phyloP scores from a whole-genome alignment of 2,113 vertebrate species.

The Porphyrio hochstetteri region DNA sequence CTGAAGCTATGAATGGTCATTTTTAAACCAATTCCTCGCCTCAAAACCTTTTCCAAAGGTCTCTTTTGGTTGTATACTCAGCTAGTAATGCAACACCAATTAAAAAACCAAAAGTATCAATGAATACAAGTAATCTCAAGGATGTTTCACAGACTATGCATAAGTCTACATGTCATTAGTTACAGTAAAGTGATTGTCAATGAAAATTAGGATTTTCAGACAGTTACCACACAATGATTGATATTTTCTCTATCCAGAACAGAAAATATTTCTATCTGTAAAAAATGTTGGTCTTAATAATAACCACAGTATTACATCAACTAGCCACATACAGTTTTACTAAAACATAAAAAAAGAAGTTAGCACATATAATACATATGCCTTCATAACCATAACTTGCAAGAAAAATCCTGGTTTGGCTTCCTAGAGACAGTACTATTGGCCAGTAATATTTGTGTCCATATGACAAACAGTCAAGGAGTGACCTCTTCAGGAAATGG shows the following conservation, averaged over 20 bases:
- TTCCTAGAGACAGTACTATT: not conserved
- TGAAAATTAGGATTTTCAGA: not conserved
- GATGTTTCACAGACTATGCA: not conserved
- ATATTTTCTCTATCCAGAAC: not conserved
- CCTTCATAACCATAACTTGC: not conserved
- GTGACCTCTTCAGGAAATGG: constrained; percentile 45
- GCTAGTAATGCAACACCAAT: not conserved
- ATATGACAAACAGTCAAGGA: not conserved
- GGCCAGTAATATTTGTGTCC: not conserved
- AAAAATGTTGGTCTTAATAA: not conserved
- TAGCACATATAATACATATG: not conserved
- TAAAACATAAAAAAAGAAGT: not conserved
- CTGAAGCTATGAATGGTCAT: not conserved
- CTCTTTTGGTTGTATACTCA: not conserved
- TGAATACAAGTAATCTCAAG: not conserved
- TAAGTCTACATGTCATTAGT: not conserved
- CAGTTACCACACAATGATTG: not conserved
- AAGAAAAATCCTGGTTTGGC: not conserved
- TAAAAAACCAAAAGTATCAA: not conserved
- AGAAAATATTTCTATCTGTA: not conserved
- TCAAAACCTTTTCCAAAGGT: not conserved
- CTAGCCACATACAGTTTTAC: not conserved
- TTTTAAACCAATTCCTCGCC: not conserved
- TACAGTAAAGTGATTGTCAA: not conserved
- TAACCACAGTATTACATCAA: not conserved